phyloP scores from a whole-genome alignment of 2,113 vertebrate species.

The Cyprinus carpio region DNA sequence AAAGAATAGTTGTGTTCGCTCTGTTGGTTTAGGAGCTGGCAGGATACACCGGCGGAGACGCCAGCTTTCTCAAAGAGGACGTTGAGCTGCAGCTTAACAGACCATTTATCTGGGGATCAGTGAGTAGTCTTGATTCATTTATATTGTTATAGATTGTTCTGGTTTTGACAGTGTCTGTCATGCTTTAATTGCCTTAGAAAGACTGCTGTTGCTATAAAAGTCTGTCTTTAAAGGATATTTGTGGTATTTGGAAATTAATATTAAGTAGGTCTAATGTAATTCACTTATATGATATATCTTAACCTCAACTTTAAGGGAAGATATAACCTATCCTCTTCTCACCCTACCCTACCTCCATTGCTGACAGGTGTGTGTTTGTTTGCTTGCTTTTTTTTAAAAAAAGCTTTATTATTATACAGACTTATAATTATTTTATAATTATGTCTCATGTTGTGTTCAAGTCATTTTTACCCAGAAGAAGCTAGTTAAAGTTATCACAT shows the following conservation, averaged over 20 bases:
- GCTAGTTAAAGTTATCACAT: too few species aligned
- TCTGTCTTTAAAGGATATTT: too few species aligned
- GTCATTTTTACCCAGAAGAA: too few species aligned
- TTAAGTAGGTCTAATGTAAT: not conserved
- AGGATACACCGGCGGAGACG: constrained; percentile 91
- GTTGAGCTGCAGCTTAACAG: constrained; percentile 91
- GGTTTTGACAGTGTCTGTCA: too few species aligned
- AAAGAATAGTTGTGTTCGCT: not conserved
- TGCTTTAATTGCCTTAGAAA: too few species aligned
- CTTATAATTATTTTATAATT: too few species aligned
- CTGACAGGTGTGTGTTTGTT: constrained; percentile 78
- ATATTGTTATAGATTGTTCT: not conserved
- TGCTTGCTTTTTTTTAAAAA: not conserved
- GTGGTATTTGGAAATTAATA: too few species aligned
- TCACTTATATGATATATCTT: constrained; percentile 82
- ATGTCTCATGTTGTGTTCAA: too few species aligned
- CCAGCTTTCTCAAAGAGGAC: constrained; percentile 93
- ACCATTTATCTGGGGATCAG: constrained; percentile 84
- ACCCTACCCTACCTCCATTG: constrained; percentile 86
- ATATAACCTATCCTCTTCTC: constrained; percentile 86
- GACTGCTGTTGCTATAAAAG: too few species aligned
- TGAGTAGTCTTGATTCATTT: constrained; percentile 64
- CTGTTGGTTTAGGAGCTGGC: constrained; percentile 83
- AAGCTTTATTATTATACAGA: not conserved
- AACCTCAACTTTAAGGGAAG: constrained; percentile 92